Percentiles rank a stretch among this genome's conserved stretches.
Evolutionary conservation across 2,113 vertebrate species (phyloP).

Genomic region (Antigone vipio): DNA sequence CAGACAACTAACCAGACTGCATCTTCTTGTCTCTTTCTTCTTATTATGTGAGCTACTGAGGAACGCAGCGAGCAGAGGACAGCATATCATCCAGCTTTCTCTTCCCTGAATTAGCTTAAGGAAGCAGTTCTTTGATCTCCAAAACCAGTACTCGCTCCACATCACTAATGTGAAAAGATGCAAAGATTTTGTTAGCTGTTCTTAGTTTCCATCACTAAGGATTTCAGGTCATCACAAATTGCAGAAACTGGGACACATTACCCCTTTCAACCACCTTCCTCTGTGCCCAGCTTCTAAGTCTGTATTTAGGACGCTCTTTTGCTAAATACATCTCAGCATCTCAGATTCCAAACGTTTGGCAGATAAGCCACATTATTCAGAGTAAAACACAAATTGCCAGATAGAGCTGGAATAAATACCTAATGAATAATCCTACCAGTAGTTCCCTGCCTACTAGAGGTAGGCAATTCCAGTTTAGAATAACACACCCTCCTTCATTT

Average conservation of each 20-base stretch:
- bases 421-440: background rate
- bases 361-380: background rate
- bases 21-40: background rate
- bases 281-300: background rate
- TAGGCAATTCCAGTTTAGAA: background rate
- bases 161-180: background rate
- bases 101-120: background rate
- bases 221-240: slow-evolving; percentile 30
- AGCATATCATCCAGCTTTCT: background rate
- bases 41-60: background rate
- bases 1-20: background rate
- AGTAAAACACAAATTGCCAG: background rate
- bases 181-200: background rate
- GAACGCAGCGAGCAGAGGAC: background rate
- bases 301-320: background rate
- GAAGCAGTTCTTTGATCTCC: background rate
- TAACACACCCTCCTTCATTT: background rate
- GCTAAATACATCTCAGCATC: background rate
- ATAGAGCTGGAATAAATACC: background rate
- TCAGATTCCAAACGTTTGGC: background rate
- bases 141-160: background rate
- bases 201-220: slow-evolving; percentile 7
- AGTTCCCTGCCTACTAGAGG: background rate
- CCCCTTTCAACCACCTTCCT: background rate
- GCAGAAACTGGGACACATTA: slow-evolving; percentile 24